Percentiles rank a stretch among this genome's conserved stretches.
These are phyloP conservation scores for Lumbricus terrestris DNA, from an alignment of 2,888 invertebrate species.

Conservation along the genomic window DNA sequence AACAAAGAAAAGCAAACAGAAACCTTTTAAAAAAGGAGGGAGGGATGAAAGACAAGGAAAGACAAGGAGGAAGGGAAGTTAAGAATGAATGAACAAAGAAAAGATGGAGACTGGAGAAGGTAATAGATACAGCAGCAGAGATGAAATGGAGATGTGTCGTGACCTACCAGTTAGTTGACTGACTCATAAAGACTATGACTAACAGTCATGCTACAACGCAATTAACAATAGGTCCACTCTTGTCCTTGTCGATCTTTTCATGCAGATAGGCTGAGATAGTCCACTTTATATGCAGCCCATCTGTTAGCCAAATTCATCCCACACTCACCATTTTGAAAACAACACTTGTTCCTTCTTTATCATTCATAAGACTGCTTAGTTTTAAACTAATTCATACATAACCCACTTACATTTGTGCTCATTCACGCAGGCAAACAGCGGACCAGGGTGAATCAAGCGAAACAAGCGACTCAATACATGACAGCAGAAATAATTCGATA, in stretches of 20 bases:
- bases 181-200: neutral
- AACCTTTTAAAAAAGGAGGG: neutral
- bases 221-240: too few species aligned
- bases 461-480: neutral
- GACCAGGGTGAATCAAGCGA: neutral
- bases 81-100: neutral
- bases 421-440: neutral
- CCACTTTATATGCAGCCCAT: too few species aligned
- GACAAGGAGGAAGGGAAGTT: neutral
- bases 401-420: neutral
- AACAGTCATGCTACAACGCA: too few species aligned
- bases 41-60: neutral
- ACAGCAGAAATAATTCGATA: neutral
- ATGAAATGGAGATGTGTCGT: too few species aligned
- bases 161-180: neutral
- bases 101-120: neutral
- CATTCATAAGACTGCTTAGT: too few species aligned
- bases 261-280: too few species aligned
- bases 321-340: neutral
- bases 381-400: neutral
- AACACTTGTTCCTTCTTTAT: neutral
- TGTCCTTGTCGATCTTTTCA: too few species aligned
- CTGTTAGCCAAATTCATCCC: neutral
- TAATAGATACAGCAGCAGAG: neutral
- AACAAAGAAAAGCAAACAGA: neutral